A percentile compares a stretch with the other conserved stretches of the same genome.
phyloP scores from a whole-genome alignment of 2,113 vertebrate genomes.

The Alligator mississippiensis region DNA sequence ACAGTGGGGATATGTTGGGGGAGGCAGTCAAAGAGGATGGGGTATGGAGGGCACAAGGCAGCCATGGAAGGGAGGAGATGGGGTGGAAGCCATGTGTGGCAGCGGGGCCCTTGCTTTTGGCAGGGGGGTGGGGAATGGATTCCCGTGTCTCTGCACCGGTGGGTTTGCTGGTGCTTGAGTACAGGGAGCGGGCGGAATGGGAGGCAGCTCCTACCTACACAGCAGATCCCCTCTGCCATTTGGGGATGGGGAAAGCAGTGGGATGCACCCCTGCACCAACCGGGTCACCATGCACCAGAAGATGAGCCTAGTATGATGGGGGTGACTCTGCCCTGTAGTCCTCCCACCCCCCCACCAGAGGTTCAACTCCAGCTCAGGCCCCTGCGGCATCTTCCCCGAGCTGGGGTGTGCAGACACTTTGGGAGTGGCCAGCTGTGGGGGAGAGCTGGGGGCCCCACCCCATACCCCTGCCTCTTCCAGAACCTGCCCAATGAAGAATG shows the following conservation, averaged over 20 bases:
- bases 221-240: background rate
- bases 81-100: background rate
- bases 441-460: background rate
- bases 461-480: background rate
- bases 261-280: too few relatives aligned
- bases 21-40: background rate
- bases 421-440: background rate
- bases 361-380: too few relatives aligned
- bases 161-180: background rate
- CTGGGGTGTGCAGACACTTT: too few relatives aligned
- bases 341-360: too few relatives aligned
- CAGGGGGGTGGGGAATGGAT: background rate
- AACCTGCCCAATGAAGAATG: too few relatives aligned
- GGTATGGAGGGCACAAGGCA: background rate
- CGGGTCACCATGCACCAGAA: too few relatives aligned
- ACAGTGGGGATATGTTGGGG: background rate
- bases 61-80: too few relatives aligned
- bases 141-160: background rate
- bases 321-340: too few relatives aligned
- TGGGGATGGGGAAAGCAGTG: too few relatives aligned
- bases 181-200: background rate
- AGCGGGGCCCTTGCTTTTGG: background rate
- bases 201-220: background rate
- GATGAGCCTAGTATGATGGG: too few relatives aligned
- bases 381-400: too few relatives aligned